Evolutionary conservation across 1,140 invertebrate species (phyloP).

Genomic region (Drosophila arizonae): DNA sequence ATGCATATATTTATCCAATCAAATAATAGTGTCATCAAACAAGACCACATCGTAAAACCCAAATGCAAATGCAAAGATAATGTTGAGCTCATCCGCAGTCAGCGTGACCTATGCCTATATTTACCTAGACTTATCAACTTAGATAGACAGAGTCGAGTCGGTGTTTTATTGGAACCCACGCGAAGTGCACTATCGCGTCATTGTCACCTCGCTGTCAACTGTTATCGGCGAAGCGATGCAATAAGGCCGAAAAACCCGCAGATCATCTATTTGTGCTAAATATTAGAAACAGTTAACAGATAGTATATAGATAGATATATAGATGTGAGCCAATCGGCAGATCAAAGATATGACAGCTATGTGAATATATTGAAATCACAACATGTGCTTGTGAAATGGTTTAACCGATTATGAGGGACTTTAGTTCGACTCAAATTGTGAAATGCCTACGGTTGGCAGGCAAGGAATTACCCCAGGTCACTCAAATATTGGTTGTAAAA

Average conservation of each 20-base stretch:
- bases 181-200: conserved; percentile 17
- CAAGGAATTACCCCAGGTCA: conserved; percentile 46
- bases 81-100: conserved; percentile 54
- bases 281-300: conserved; percentile 49
- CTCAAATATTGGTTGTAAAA: conserved; percentile 17
- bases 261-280: conserved; percentile 42
- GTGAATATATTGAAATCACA: conserved; percentile 25
- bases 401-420: conserved; percentile 25
- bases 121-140: conserved; percentile 19
- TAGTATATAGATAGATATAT: conserved; percentile 18
- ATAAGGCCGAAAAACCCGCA: not conserved
- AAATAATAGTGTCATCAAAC: conserved; percentile 26
- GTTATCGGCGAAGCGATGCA: conserved; percentile 22
- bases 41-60: conserved; percentile 30
- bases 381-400: conserved; percentile 44
- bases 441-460: not conserved
- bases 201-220: conserved; percentile 43
- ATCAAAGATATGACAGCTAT: conserved; percentile 35
- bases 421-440: conserved; percentile 7
- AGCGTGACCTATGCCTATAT: conserved; percentile 32
- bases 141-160: conserved; percentile 6
- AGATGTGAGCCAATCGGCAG: conserved; percentile 30
- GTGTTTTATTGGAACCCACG: conserved; percentile 39
- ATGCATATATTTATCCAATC: not conserved
- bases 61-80: conserved; percentile 37